Evolutionary conservation across 2,113 vertebrate genomes (phyloP).

Genomic region (Otus sunia): DNA sequence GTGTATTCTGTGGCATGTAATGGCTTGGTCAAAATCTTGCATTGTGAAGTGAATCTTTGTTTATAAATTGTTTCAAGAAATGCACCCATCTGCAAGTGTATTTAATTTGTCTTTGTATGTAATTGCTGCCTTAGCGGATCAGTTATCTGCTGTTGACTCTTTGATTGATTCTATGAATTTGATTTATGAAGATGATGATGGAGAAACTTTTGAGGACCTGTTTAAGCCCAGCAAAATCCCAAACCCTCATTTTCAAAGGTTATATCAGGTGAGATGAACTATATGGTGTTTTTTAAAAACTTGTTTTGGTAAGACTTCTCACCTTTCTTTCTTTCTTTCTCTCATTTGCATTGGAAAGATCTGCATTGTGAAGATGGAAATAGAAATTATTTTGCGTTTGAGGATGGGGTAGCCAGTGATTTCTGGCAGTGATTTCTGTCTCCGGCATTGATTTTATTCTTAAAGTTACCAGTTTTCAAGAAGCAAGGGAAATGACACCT

Average conservation of each 20-base stretch:
- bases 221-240: slow-evolving; percentile 87
- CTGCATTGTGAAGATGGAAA: not conserved
- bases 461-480: not conserved
- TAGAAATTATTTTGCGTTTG: not conserved
- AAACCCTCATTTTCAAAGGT: slow-evolving; percentile 92
- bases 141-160: slow-evolving; percentile 85
- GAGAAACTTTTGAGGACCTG: slow-evolving; percentile 79
- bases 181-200: slow-evolving; percentile 78
- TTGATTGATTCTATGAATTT: slow-evolving; percentile 95
- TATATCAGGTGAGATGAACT: slow-evolving; percentile 86
- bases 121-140: slow-evolving; percentile 73
- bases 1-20: not conserved
- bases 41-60: not conserved
- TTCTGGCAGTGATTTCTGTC: not conserved
- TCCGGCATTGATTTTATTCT: not conserved
- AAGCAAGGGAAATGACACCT: not conserved
- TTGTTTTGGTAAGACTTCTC: not conserved
- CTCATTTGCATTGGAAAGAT: not conserved
- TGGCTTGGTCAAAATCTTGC: not conserved
- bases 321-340: not conserved
- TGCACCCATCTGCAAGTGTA: not conserved
- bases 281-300: not conserved
- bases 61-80: not conserved
- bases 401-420: not conserved
- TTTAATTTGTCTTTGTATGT: slow-evolving; percentile 20